Conservation (phyloP, 2,113 vertebrate species). For the Elaphurus davidianus region DNA sequence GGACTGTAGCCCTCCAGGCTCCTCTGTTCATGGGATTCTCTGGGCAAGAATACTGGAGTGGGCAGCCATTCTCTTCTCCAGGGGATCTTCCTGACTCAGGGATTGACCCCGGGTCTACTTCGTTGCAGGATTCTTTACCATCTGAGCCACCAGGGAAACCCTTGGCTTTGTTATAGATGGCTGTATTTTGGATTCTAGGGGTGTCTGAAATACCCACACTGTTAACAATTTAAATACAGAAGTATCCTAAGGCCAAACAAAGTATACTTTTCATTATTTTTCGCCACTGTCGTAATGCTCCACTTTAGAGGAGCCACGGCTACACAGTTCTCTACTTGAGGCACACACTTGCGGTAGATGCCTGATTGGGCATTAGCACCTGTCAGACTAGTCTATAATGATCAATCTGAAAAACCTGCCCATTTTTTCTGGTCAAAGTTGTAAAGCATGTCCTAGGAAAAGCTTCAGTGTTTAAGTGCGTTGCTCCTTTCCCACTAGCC, state of each 20-base stretch:
- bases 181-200: neutral
- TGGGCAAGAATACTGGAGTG: neutral
- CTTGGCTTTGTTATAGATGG: neutral
- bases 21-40: neutral
- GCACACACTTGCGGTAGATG: no score
- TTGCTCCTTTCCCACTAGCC: neutral
- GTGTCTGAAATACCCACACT: neutral
- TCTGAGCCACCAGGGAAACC: neutral
- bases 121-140: neutral
- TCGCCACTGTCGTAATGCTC: neutral
- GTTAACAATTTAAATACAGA: neutral
- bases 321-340: neutral
- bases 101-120: neutral
- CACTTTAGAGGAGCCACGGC: neutral
- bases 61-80: neutral
- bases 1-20: neutral
- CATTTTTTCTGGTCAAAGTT: neutral
- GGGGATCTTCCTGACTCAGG: neutral
- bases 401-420: neutral
- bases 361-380: fast-evolving
- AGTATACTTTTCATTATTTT: neutral
- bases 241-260: neutral
- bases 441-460: neutral
- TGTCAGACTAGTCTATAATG: neutral
- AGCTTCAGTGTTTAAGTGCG: neutral